Evolutionary conservation across 2,797 vertebrate species (phyloP).

Genomic region (Limosa lapponica): DNA sequence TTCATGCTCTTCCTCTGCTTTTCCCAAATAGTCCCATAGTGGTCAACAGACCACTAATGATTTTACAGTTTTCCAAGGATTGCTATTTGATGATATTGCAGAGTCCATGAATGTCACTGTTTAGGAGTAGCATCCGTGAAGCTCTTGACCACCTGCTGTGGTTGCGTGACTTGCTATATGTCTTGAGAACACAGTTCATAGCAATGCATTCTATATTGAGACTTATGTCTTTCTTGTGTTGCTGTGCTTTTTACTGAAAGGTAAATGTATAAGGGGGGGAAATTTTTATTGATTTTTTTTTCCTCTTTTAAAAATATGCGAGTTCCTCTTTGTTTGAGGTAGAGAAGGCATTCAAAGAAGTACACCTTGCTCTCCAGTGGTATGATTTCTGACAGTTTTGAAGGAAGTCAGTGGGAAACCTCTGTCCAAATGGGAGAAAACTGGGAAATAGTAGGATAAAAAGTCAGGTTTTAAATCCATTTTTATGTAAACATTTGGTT

Average conservation of each 20-base stretch:
- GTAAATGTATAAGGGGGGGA: neutral
- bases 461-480: neutral
- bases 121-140: neutral
- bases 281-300: neutral
- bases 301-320: neutral
- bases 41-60: neutral
- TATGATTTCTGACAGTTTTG: neutral
- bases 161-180: neutral
- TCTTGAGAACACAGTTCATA: neutral
- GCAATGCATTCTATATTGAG: neutral
- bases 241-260: neutral
- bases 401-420: neutral
- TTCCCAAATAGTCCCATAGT: neutral
- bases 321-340: neutral
- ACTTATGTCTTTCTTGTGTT: neutral
- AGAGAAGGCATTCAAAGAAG: neutral
- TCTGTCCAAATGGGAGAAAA: neutral
- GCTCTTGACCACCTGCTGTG: neutral
- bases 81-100: neutral
- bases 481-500: neutral
- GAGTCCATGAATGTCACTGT: neutral
- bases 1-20: neutral
- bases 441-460: neutral
- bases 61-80: neutral
- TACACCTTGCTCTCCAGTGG: neutral